Conservation (phyloP, 2,797 vertebrate genomes). For the Falco cherrug region DNA sequence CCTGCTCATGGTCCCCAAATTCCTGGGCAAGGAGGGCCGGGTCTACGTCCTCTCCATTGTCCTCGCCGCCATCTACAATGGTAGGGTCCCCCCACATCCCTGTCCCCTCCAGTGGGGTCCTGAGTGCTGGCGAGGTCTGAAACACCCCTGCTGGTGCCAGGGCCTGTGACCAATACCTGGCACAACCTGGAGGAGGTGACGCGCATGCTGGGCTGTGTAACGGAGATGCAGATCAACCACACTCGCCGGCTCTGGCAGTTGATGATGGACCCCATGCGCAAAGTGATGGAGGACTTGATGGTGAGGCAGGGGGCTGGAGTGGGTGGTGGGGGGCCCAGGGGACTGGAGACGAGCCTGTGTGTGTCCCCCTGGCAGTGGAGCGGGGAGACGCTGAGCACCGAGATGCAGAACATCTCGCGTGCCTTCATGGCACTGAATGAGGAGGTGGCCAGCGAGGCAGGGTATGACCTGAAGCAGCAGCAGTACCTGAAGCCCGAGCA, state of each 20-base stretch:
- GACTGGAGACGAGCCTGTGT: fast-evolving
- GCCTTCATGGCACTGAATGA: slow-evolving; percentile 80
- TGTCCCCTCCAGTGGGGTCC: fast-evolving
- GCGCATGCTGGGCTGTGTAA: slow-evolving; percentile 85
- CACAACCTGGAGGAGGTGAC: slow-evolving; percentile 81
- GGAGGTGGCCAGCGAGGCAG: slow-evolving; percentile 78
- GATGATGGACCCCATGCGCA: slow-evolving; percentile 70
- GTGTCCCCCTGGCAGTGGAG: slow-evolving; percentile 63
- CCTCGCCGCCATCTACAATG: slow-evolving; percentile 78
- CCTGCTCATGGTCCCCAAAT: slow-evolving; percentile 83
- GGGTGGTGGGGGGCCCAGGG: fast-evolving
- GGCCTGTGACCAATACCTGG: slow-evolving; percentile 83
- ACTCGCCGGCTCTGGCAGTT: slow-evolving; percentile 80
- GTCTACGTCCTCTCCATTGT: slow-evolving; percentile 80
- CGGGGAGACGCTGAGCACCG: slow-evolving; percentile 56
- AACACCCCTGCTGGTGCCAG: slow-evolving; percentile 51
- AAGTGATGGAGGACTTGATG: slow-evolving; percentile 78
- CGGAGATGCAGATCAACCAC: slow-evolving; percentile 87
- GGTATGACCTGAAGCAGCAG: background rate
- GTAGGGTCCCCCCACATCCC: slow-evolving; percentile 55
- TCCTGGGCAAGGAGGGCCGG: slow-evolving; percentile 86
- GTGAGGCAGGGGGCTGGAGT: slow-evolving; percentile 60
- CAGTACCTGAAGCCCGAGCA: too few relatives aligned
- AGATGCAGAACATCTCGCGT: slow-evolving; percentile 63
- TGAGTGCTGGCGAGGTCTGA: background rate